Base-by-base conservation (phyloP, 2,113 vertebrate species). In the Stercorarius parasiticus region DNA sequence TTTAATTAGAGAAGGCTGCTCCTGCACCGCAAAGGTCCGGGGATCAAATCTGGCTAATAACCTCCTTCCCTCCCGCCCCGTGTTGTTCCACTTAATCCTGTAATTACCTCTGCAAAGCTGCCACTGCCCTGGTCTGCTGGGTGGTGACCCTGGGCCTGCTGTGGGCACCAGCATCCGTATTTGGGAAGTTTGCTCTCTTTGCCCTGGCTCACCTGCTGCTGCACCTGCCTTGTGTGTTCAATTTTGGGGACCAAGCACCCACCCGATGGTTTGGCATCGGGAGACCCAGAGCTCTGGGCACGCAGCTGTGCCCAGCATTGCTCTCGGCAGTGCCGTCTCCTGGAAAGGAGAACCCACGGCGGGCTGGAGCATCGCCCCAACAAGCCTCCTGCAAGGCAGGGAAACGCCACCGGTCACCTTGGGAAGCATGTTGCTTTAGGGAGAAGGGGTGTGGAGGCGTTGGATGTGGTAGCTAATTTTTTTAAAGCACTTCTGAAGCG, bases 41-140 rank as follows among this genome's bases (percentile, higher is more conserved):
- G 80, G 91, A 90, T 95, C 92, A 95, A 86, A 92, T 82, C 83
- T 95, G 88, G 65, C 79, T 92, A 95, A 95, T 92, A 88, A 69
- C 83, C 56, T 5, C 17, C n/a, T 95, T 89, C 55, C 73, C 83
- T 87, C 52, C 47, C 69, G 4, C 30, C 29, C 36, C 1, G 36
- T 88, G 77, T 95, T 95, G 85, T 96, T 95, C 69, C 58, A 82
- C 66, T 86, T 96, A 96, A 96, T 96, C 95, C 90, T 87, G 45
- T 95, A 96, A 94, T 96, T 97, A 91, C 92, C 66, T 89, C 61
- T 34, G 73, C 80, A 82, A 92, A 97, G 86, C 90, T 82, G 61
- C 65, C 13, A 20, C 38, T 19, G 53, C 74, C 78, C 64, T 4
- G 0, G 30, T 40, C 77, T 91, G 65, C 74, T 58, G 61, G 74